Conservation (phyloP, 1,140 invertebrate genomes). For the Idris sp. region DNA sequence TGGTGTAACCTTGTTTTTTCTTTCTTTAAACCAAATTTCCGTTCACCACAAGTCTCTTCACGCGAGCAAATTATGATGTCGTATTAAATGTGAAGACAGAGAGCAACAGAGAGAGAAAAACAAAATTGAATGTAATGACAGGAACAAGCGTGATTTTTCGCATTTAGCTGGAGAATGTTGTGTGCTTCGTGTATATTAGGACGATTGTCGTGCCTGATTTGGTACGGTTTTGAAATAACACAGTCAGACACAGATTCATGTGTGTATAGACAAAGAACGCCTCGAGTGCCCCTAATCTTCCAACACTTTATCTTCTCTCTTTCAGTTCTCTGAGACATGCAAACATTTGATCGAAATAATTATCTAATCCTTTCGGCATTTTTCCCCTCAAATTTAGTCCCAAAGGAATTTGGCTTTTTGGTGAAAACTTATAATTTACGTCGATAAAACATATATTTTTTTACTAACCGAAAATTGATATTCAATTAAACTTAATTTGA, state of each 20-base stretch:
- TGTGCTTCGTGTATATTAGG: constrained; percentile 70
- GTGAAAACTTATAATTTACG: too few species aligned
- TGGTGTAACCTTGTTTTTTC: too few species aligned
- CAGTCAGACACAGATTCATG: constrained; percentile 67
- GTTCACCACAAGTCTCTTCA: background rate
- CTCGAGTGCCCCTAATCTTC: constrained; percentile 68
- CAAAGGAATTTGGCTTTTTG: too few species aligned
- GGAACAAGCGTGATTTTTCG: constrained; percentile 26
- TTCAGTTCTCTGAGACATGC: constrained; percentile 27
- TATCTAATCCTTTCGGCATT: constrained; percentile 22
- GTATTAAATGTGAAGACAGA: constrained; percentile 1
- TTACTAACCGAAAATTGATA: too few species aligned
- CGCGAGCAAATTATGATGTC: background rate
- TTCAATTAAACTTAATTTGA: too few species aligned
- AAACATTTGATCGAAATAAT: constrained; percentile 51
- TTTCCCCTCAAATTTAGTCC: too few species aligned
- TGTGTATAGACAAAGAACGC: constrained; percentile 58
- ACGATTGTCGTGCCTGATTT: constrained; percentile 74
- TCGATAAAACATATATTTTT: too few species aligned
- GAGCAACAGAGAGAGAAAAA: background rate
- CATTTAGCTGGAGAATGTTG: constrained; percentile 47
- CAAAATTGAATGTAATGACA: constrained; percentile 48
- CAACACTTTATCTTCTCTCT: constrained; percentile 47
- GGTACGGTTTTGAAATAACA: constrained; percentile 72
- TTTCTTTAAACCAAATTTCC: background rate